A percentile compares a stretch with the other conserved stretches of the same genome.
Conservation (phyloP, 2,888 invertebrate genomes). For the Trichogramma dendrolimi region DNA sequence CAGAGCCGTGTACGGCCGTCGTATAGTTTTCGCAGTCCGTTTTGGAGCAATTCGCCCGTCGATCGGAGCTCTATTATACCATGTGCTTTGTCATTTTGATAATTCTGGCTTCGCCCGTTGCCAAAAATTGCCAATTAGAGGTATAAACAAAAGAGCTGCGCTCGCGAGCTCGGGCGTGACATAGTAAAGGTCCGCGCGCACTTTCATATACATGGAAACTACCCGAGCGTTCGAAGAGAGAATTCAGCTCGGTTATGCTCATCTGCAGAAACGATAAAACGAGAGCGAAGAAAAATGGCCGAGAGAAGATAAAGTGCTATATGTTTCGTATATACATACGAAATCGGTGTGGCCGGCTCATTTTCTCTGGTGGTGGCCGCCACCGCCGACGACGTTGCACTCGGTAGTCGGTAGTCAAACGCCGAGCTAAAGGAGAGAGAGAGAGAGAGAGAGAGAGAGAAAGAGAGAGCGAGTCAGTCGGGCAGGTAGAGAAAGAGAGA, state of each 20-base stretch:
- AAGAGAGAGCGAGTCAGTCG: neutral
- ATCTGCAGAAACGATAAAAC: slow-evolving; percentile 11
- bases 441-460: slow-evolving; percentile 14
- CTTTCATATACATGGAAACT: too few species aligned
- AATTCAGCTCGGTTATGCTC: too few species aligned
- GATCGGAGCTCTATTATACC: too few species aligned
- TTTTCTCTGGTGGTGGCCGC: slow-evolving; percentile 20
- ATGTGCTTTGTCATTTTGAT: too few species aligned
- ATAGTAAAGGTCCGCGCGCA: too few species aligned
- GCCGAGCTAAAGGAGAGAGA: neutral
- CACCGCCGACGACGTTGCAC: slow-evolving; percentile 7
- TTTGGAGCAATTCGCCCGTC: too few species aligned
- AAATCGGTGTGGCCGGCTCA: neutral
- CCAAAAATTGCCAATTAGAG: slow-evolving; percentile 28
- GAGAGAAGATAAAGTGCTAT: slow-evolving; percentile 25
- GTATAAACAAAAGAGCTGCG: slow-evolving; percentile 22
- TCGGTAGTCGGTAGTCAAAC: neutral
- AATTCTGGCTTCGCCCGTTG: neutral
- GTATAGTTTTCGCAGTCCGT: too few species aligned
- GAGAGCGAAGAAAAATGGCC: slow-evolving; percentile 22
- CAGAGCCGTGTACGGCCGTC: too few species aligned
- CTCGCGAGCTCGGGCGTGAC: too few species aligned
- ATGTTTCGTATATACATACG: slow-evolving; percentile 21
- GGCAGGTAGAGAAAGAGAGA: neutral
- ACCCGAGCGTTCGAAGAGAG: too few species aligned